Evolutionary conservation across 2,888 invertebrate species (phyloP).

Genomic region (Caenorhabditis sp.): DNA sequence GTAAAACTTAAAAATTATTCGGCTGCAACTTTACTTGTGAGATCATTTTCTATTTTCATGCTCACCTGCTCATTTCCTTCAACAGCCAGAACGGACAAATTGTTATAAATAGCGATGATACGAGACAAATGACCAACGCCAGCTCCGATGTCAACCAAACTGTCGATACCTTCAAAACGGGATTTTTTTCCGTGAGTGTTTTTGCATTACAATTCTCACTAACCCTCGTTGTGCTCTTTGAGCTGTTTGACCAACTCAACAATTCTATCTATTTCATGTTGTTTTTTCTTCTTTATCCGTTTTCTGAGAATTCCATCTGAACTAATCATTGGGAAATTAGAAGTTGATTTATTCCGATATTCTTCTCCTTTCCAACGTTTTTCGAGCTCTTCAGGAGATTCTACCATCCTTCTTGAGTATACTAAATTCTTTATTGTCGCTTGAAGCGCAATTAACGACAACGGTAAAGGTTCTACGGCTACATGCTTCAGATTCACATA

Average conservation of each 20-base stretch:
- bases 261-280: slow-evolving; percentile 58
- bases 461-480: slow-evolving; percentile 6
- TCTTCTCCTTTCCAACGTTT: slow-evolving; percentile 7
- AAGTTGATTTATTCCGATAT: not conserved
- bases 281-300: slow-evolving; percentile 59
- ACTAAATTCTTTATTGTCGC: not conserved
- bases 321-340: slow-evolving; percentile 3
- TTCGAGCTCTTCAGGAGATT: slow-evolving; percentile 15
- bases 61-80: slow-evolving; percentile 51
- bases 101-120: slow-evolving; percentile 41
- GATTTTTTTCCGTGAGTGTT: not conserved
- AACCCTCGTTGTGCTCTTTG: slow-evolving; percentile 2
- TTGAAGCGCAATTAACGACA: slow-evolving; percentile 11
- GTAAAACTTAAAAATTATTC: slow-evolving; percentile 4
- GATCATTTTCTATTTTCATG: not conserved
- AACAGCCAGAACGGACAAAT: slow-evolving; percentile 45
- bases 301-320: slow-evolving; percentile 20
- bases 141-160: slow-evolving; percentile 60
- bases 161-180: slow-evolving; percentile 29
- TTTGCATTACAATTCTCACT: too few relatives aligned
- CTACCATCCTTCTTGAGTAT: slow-evolving; percentile 15
- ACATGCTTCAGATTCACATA: not conserved
- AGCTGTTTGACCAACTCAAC: slow-evolving; percentile 40
- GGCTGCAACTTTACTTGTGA: not conserved
- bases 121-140: slow-evolving; percentile 63